Percentiles rank a stretch among this genome's conserved stretches.
Conservation (phyloP, 1,140 invertebrate genomes). For the Gryon sp. region DNA sequence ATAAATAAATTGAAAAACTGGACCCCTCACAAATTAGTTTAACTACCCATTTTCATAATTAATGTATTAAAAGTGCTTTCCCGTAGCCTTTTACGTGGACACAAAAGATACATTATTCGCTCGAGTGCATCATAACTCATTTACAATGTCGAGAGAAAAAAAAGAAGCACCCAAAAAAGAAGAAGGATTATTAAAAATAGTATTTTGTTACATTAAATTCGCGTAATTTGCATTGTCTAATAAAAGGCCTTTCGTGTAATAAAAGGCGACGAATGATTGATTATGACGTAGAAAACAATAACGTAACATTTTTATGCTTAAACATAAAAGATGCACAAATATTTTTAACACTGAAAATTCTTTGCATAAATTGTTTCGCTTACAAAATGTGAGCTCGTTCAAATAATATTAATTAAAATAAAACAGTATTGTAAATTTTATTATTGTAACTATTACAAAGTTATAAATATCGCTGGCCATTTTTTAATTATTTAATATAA, state of each 20-base stretch:
- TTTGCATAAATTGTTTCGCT: too few relatives aligned
- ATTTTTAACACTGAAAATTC: too few relatives aligned
- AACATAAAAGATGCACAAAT: too few relatives aligned
- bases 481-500: too few relatives aligned
- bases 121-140: neutral
- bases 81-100: neutral
- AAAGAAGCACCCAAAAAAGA: too few relatives aligned
- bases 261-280: conserved; percentile 24
- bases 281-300: too few relatives aligned
- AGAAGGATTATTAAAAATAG: conserved; percentile 20
- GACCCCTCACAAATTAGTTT: neutral
- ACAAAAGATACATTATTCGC: conserved; percentile 22
- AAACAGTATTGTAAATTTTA: too few relatives aligned
- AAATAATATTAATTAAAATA: too few relatives aligned
- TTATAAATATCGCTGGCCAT: too few relatives aligned
- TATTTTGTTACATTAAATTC: conserved; percentile 11
- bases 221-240: neutral
- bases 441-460: too few relatives aligned
- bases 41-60: conserved; percentile 6
- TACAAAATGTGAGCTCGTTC: too few relatives aligned
- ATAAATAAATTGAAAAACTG: conserved; percentile 16
- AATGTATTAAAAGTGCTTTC: conserved; percentile 13
- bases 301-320: too few relatives aligned
- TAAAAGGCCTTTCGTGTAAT: conserved; percentile 15
- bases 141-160: neutral